phyloP scores from a whole-genome alignment of 1,140 invertebrate species.

The Drosophila nikananu region DNA sequence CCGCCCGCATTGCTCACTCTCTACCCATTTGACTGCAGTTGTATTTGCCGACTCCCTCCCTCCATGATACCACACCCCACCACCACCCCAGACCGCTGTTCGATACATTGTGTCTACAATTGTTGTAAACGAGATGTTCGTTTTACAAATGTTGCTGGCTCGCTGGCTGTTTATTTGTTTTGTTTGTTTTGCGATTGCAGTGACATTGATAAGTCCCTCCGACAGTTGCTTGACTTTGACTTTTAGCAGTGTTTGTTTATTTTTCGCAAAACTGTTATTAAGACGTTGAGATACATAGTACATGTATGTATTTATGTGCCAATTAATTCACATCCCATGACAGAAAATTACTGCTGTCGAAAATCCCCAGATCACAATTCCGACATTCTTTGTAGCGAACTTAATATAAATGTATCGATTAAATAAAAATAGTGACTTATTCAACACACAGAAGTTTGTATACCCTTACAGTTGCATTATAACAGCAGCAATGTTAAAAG shows the following conservation, averaged over 20 bases:
- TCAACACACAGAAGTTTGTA: neutral
- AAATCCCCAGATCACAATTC: neutral
- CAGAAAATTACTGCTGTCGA: neutral
- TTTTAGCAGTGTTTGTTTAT: constrained; percentile 50
- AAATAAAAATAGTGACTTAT: no score
- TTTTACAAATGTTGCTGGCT: neutral
- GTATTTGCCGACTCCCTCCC: constrained; percentile 7
- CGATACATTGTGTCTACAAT: constrained; percentile 42
- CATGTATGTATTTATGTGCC: neutral
- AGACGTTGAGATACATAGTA: constrained; percentile 21
- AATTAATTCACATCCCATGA: constrained; percentile 1
- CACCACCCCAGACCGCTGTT: neutral
- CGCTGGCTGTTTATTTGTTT: constrained; percentile 23
- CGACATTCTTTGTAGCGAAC: neutral
- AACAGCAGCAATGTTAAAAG: no score
- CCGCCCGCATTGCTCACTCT: constrained; percentile 4
- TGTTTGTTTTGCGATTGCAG: constrained; percentile 51
- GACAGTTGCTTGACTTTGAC: constrained; percentile 62
- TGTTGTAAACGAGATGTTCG: constrained; percentile 50
- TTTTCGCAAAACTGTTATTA: constrained; percentile 32
- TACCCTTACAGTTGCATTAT: neutral
- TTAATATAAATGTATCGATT: neutral
- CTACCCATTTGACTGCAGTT: constrained; percentile 10
- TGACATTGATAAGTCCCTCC: constrained; percentile 73
- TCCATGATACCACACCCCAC: neutral